Evolutionary conservation across 2,797 vertebrate species (phyloP), one percentile per base, ranked within the genome.

Genomic region (Pseudocheirus occidentalis): DNA sequence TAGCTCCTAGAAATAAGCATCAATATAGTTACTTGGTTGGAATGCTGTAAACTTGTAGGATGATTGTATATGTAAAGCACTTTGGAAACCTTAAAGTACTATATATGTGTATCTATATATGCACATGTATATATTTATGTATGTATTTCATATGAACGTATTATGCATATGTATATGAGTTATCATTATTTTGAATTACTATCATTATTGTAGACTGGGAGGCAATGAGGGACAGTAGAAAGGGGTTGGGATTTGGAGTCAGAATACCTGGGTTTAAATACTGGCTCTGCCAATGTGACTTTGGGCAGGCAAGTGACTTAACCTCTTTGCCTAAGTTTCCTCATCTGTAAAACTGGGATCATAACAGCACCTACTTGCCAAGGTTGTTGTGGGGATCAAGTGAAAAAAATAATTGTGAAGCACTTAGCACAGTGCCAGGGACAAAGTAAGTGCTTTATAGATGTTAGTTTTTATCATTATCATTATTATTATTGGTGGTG

Each of bases 1-100:
- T 92, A 90, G 73, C 81, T 57, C 59, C 94, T 54, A 93, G 87
- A 92, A 94, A 92, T 55, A 94, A 94, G 90, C 91, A 95, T 94
- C 92, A 96, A n/a, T 62, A 57, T 91, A n/a, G 73, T 93, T 55
- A 95, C 55, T 95, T 92, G 56, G 52, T 92, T 90, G 90, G 62
- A 95, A 6, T 66, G 94, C 91, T 94, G 53, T 89, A 93, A 90
- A 93, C 58, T 62, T 94, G 90, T 56, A 81, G 53, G 92, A 62
- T 62, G 59, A 31, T 34, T 34, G 29, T 59, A 59, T 59, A 59
- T 59, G 58, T 29, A 59, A 59, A 59, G 11, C 3, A 31, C 31
- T 62, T 62, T 34, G 11, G 2, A 14, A 34, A 62, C 59, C 58
- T 34, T 62, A 62, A 56, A 62, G 28, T 9, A 59, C 2, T 29